Evolutionary conservation across 1,140 invertebrate genomes (phyloP).

Genomic region (Hypsibius dujardini): DNA sequence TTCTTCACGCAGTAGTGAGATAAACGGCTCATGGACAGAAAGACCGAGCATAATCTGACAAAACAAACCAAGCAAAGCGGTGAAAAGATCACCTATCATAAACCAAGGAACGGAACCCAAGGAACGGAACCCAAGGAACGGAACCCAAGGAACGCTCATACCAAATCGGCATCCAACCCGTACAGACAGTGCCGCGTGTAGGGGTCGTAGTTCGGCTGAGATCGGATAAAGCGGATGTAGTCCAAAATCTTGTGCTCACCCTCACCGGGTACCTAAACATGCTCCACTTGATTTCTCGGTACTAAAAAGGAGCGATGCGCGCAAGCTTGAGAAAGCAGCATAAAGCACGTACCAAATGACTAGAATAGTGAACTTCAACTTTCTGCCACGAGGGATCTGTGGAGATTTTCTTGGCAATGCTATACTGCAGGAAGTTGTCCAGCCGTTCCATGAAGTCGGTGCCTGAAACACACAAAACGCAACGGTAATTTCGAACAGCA

Average conservation of each 20-base stretch:
- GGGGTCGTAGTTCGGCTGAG: constrained; percentile 59
- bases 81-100: no score
- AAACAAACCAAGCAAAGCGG: constrained; percentile 1
- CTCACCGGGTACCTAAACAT: constrained; percentile 85
- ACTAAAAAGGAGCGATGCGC: no score
- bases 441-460: constrained; percentile 44
- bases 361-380: constrained; percentile 33
- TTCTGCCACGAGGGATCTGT: constrained; percentile 62
- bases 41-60: constrained; percentile 66
- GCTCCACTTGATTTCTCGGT: no score
- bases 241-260: constrained; percentile 99
- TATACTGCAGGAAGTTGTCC: constrained; percentile 66
- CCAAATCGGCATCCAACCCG: constrained; percentile 80
- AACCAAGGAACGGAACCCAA: no score
- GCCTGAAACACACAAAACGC: no score
- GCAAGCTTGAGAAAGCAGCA: no score
- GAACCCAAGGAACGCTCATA: constrained; percentile 26
- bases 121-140: no score
- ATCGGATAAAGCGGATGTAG: constrained; percentile 69
- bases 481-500: no score
- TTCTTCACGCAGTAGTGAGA: constrained; percentile 75
- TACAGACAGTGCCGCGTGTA: constrained; percentile 84
- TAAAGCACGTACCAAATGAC: constrained; percentile 17
- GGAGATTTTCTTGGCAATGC: constrained; percentile 67
- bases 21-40: constrained; percentile 82